A percentile compares a stretch with the other conserved stretches of the same genome.
These are phyloP conservation scores for Nasonovia ribisnigri DNA, from an alignment of 2,888 invertebrate genomes.

Conservation along the genomic window DNA sequence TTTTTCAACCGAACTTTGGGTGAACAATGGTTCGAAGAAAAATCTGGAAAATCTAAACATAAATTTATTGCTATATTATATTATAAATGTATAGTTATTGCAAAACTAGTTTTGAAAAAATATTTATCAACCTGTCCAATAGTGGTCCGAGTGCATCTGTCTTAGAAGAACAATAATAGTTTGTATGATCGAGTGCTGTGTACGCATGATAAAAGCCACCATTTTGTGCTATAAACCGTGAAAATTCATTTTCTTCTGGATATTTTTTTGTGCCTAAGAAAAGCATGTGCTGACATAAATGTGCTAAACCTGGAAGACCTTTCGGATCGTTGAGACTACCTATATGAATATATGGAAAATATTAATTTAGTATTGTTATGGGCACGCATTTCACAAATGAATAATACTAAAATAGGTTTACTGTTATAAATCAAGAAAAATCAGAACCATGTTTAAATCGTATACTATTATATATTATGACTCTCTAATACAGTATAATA, in stretches of 20 bases:
- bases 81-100: not conserved
- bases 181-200: conserved; percentile 91
- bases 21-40: conserved; percentile 88
- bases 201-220: conserved; percentile 94
- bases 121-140: conserved; percentile 80
- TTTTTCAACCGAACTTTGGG: conserved; percentile 84
- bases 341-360: conserved; percentile 68
- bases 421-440: not conserved
- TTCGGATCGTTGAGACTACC: conserved; percentile 91
- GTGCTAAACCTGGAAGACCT: conserved; percentile 91
- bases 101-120: not conserved
- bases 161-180: conserved; percentile 92
- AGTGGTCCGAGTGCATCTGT: conserved; percentile 84
- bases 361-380: not conserved
- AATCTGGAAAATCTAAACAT: conserved; percentile 80
- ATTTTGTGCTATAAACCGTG: conserved; percentile 88
- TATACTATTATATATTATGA: not conserved
- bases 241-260: conserved; percentile 91
- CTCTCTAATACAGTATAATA: not conserved
- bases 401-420: not conserved
- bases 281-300: conserved; percentile 99
- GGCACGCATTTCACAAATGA: conserved; percentile 46
- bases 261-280: conserved; percentile 96
- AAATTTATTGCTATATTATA: not conserved
- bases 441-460: not conserved